Percentiles rank a stretch among this genome's conserved stretches.
phyloP scores from a whole-genome alignment of 2,888 invertebrate genomes.

The Ophioninae sp. region DNA sequence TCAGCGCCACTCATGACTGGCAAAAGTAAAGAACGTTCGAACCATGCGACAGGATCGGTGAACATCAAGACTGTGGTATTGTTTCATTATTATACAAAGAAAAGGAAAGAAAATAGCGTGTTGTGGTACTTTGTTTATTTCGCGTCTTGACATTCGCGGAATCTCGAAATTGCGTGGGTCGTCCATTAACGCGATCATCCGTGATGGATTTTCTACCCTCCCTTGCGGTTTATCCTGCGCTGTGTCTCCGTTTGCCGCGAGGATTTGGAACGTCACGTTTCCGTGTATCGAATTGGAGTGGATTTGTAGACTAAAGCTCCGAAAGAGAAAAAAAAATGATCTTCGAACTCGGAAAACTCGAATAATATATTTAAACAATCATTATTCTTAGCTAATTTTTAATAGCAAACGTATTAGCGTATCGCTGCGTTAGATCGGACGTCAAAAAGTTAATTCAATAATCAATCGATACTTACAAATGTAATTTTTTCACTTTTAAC shows the following conservation, averaged over 20 bases:
- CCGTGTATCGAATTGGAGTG: not conserved
- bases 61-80: slow-evolving; percentile 21
- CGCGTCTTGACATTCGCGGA: slow-evolving; percentile 20
- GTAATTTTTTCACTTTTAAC: no score
- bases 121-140: slow-evolving; percentile 11
- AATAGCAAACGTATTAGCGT: no score
- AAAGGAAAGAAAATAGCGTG: not conserved
- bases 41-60: not conserved
- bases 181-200: not conserved
- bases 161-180: slow-evolving; percentile 18
- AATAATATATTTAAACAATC: no score
- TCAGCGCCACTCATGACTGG: slow-evolving; percentile 1
- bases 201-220: slow-evolving; percentile 10
- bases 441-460: no score
- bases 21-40: not conserved
- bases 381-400: no score
- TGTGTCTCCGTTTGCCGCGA: not conserved
- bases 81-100: slow-evolving; percentile 1
- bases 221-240: not conserved
- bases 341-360: no score
- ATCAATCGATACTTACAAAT: no score
- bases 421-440: no score
- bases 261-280: slow-evolving; percentile 3
- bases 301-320: not conserved
- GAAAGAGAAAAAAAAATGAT: no score